These are phyloP conservation scores for Hypselothyrea guttata DNA, from an alignment of 2,888 invertebrate species.

Conservation along the genomic window DNA sequence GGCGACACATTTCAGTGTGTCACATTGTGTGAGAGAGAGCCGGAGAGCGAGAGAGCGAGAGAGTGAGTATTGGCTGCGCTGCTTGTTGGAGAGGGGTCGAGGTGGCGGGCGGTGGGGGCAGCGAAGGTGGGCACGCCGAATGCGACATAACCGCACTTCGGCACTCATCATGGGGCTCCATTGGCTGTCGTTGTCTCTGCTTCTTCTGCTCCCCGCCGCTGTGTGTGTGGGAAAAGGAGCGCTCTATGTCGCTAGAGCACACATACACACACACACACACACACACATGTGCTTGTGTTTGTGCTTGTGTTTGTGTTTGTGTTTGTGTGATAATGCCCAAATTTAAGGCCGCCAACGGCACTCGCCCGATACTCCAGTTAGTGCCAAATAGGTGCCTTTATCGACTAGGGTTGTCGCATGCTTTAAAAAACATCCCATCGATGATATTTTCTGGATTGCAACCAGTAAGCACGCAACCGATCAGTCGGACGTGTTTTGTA, in stretches of 20 bases:
- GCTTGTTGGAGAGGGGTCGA: not conserved
- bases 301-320: too few species aligned
- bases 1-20: constrained; percentile 55
- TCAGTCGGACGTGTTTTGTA: too few species aligned
- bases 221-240: constrained; percentile 60
- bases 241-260: constrained; percentile 29
- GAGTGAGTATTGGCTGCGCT: not conserved
- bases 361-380: not conserved
- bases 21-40: constrained; percentile 27
- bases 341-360: constrained; percentile 7
- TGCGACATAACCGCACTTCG: constrained; percentile 58
- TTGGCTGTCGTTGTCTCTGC: constrained; percentile 36
- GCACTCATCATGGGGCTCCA: constrained; percentile 46
- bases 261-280: not conserved
- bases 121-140: constrained; percentile 13
- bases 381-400: too few species aligned
- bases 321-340: constrained; percentile 1
- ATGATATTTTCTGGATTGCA: too few species aligned
- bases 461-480: too few species aligned
- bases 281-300: constrained; percentile 1
- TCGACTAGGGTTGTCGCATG: too few species aligned
- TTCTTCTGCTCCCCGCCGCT: too few species aligned
- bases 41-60: not conserved
- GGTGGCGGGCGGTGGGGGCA: not conserved
- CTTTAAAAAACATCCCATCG: too few species aligned